Evolutionary conservation across 2,888 invertebrate species (phyloP).

Genomic region (Urechis unicinctus): DNA sequence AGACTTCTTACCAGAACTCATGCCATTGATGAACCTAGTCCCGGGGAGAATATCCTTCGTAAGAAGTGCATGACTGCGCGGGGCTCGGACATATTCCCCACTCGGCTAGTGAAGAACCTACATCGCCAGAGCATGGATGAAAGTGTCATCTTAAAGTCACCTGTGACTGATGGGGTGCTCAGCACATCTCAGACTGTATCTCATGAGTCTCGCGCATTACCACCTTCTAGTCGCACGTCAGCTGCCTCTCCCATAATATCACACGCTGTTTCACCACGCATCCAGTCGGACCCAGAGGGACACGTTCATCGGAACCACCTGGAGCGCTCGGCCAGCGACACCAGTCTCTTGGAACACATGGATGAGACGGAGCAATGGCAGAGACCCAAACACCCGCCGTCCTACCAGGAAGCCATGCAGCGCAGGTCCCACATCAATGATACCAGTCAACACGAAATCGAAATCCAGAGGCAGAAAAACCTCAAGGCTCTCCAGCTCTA

Average conservation of each 20-base stretch:
- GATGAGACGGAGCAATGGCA: background rate
- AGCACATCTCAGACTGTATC: background rate
- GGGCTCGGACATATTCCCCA: slow-evolving; percentile 15
- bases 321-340: slow-evolving; percentile 16
- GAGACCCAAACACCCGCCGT: slow-evolving; percentile 36
- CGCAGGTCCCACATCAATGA: slow-evolving; percentile 26
- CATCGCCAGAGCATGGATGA: background rate
- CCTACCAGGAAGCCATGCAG: slow-evolving; percentile 37
- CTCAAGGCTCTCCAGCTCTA: slow-evolving; percentile 35
- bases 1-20: background rate
- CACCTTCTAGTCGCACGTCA: background rate
- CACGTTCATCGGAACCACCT: background rate
- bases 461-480: slow-evolving; percentile 31
- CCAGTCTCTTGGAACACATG: background rate
- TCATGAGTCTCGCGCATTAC: too few relatives aligned
- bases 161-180: background rate
- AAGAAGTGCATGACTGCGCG: slow-evolving; percentile 16
- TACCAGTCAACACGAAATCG: slow-evolving; percentile 6
- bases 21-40: background rate
- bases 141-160: background rate
- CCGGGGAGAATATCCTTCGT: background rate
- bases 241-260: background rate
- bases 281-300: too few relatives aligned
- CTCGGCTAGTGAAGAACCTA: background rate
- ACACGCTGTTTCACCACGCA: background rate